Percentiles rank a stretch among this genome's conserved stretches.
Evolutionary conservation across 2,113 vertebrate genomes (phyloP).

Genomic region (Tor tambroides): DNA sequence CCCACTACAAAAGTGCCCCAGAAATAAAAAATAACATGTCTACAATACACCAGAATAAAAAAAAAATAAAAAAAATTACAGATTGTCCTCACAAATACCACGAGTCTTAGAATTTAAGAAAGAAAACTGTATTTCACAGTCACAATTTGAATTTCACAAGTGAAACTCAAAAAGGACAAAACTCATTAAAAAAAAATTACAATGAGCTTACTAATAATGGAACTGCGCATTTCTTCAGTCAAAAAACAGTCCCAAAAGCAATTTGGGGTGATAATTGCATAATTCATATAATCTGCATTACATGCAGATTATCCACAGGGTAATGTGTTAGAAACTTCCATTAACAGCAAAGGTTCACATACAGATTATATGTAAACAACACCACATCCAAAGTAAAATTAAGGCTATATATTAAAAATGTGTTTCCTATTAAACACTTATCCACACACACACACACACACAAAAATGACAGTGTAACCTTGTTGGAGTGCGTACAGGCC

Average conservation of each 20-base stretch:
- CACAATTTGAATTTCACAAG: background rate
- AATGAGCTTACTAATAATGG: background rate
- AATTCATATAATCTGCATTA: background rate
- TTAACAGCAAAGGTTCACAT: conserved; percentile 1
- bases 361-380: background rate
- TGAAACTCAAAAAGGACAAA: background rate
- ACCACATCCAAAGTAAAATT: conserved; percentile 23
- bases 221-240: background rate
- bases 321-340: background rate
- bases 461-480: background rate
- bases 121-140: background rate
- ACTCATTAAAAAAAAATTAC: background rate
- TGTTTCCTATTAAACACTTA: background rate
- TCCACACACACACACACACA: no score
- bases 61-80: background rate
- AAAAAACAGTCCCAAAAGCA: background rate
- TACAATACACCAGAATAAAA: background rate
- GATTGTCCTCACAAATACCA: background rate
- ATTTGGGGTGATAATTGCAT: background rate
- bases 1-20: background rate
- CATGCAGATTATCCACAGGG: conserved; percentile 2
- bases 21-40: background rate
- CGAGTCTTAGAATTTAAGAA: background rate
- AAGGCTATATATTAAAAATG: background rate
- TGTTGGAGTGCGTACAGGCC: background rate